Base-by-base conservation (phyloP, 2,888 invertebrate species). In the Torymus texanus region DNA sequence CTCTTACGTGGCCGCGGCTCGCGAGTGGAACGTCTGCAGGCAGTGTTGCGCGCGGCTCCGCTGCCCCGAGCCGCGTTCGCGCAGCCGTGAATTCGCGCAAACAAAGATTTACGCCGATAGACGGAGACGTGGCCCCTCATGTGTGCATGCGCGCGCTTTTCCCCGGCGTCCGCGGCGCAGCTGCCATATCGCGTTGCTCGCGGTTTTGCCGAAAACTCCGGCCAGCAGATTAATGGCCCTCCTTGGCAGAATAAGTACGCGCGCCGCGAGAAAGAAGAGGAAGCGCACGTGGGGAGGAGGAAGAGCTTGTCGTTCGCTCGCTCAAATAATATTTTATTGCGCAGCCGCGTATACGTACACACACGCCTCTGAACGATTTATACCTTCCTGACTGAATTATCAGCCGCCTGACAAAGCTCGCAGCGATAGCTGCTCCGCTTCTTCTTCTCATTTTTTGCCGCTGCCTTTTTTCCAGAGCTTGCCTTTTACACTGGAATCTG, bases 101-200 rank as follows among this genome's bases (percentile, higher is more conserved):
- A 87, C 86, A 86, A 87, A 87, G 87, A 87, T 87, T 87, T 87
- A 87, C 85, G 83, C 84, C 84, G 85, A 87, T 86, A 83, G 81
- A 78, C 70, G 55, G 67, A 80, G 74, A 77, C 71, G 61, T 65
- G 29, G 58, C 55, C 59, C 10, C 62, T 72, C 62, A 13, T 29
- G 55, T n/a, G 41, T 41, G 1, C 41, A 8, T 8, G 41, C 10
- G 41, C 10, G 41, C 10, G 8, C 10, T 41, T 41, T 8, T 8
- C 10, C 51, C 4, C 14, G 41, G 14, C 29, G 51, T 50, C 12
- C n/a, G 62, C 29, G 18, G 24, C 50, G 12, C 2, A 41, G 41
- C 50, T 14, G 51, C 18, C 24, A 41, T 62, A 62, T 70, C 12
- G 24, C 59, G 62, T 10, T 8, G 59, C 58, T 59, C 70, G 66